Conservation (phyloP, 2,797 vertebrate species). For the Microcaecilia unicolor region DNA sequence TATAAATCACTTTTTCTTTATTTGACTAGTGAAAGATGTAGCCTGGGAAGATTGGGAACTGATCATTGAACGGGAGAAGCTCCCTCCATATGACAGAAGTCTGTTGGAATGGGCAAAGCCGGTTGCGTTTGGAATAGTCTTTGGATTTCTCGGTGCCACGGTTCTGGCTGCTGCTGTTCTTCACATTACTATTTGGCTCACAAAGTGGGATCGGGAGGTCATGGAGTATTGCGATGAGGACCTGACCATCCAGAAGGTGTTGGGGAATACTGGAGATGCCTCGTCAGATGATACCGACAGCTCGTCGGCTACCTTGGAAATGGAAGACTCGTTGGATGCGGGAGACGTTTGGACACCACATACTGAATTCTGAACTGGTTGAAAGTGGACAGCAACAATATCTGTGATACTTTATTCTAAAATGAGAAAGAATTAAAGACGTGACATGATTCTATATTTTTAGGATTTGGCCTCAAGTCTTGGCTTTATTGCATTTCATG, state of each 20-base stretch:
- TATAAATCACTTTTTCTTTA: too few relatives aligned
- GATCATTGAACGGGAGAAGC: conserved; percentile 43
- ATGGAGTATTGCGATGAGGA: not conserved
- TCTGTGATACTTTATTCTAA: too few relatives aligned
- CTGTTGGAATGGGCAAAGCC: conserved; percentile 46
- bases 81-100: conserved; percentile 38
- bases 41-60: conserved; percentile 47
- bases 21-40: conserved; percentile 41
- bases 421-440: too few relatives aligned
- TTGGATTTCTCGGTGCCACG: conserved; percentile 49
- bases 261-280: not conserved
- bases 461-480: too few relatives aligned
- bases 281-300: not conserved
- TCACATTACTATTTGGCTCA: not conserved
- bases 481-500: too few relatives aligned
- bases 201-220: not conserved
- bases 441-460: too few relatives aligned
- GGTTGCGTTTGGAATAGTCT: conserved; percentile 52
- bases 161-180: not conserved
- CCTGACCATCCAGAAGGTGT: too few relatives aligned
- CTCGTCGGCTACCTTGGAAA: too few relatives aligned
- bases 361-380: too few relatives aligned
- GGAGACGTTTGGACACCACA: too few relatives aligned
- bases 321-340: too few relatives aligned
- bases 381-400: too few relatives aligned